A percentile compares a stretch with the other conserved stretches of the same genome.
Evolutionary conservation across 2,113 vertebrate species (phyloP).

Genomic region (Apistogramma diplotaenia): DNA sequence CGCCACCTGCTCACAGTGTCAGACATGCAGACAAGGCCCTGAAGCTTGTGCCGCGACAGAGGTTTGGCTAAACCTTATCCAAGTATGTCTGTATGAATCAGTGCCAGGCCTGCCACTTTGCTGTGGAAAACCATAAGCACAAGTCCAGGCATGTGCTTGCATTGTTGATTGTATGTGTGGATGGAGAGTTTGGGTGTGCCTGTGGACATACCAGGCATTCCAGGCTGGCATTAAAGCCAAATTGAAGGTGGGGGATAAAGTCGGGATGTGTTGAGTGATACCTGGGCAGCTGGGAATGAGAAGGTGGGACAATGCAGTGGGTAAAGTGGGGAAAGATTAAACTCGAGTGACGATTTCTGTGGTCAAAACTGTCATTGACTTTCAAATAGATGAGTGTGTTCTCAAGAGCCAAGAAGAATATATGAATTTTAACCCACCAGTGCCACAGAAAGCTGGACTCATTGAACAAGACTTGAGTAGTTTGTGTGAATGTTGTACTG

Average conservation of each 20-base stretch:
- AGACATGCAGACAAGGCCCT: slow-evolving; percentile 18
- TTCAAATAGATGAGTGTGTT: neutral
- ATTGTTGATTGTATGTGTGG: slow-evolving; percentile 56
- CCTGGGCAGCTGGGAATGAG: slow-evolving; percentile 51
- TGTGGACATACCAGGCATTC: slow-evolving; percentile 73
- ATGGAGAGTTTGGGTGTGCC: slow-evolving; percentile 59
- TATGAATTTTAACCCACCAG: neutral
- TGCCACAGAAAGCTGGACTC: slow-evolving; percentile 8
- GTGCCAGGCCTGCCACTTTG: slow-evolving; percentile 38
- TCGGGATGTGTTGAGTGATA: slow-evolving; percentile 65
- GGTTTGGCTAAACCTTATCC: slow-evolving; percentile 50
- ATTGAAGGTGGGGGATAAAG: slow-evolving; percentile 62
- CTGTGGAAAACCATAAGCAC: slow-evolving; percentile 49
- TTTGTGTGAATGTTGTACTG: slow-evolving; percentile 16
- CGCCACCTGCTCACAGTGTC: slow-evolving; percentile 54
- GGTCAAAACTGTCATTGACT: slow-evolving; percentile 23
- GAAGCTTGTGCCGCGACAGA: slow-evolving; percentile 18
- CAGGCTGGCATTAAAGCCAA: slow-evolving; percentile 68
- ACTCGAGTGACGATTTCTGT: slow-evolving; percentile 25
- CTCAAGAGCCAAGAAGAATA: neutral
- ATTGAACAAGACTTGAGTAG: slow-evolving; percentile 23
- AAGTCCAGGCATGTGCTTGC: slow-evolving; percentile 44
- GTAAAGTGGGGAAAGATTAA: slow-evolving; percentile 26
- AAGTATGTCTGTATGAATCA: slow-evolving; percentile 41
- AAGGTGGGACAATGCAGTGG: slow-evolving; percentile 21